Percentiles rank a stretch among this genome's conserved stretches.
Evolutionary conservation across 2,797 vertebrate genomes (phyloP).

Genomic region (Poeciliopsis turneri): DNA sequence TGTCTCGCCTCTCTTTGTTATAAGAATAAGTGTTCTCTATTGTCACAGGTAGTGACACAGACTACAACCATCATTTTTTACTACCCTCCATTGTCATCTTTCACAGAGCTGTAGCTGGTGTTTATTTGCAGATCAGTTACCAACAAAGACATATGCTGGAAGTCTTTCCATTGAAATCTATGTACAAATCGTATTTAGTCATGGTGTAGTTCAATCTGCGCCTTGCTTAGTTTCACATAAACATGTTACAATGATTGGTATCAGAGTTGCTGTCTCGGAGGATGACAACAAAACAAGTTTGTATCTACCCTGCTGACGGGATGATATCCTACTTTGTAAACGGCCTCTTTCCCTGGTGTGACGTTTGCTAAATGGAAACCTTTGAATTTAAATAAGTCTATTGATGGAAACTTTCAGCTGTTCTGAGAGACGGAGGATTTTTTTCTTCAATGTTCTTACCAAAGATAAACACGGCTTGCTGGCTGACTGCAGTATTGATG

Average conservation of each 20-base stretch:
- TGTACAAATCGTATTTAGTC: not conserved
- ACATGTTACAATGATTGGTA: slow-evolving; percentile 1
- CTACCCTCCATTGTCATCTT: not conserved
- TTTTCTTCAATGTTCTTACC: slow-evolving; percentile 2
- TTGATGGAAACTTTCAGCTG: slow-evolving; percentile 23
- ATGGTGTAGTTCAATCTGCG: not conserved
- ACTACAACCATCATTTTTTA: not conserved
- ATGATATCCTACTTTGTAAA: slow-evolving; percentile 14
- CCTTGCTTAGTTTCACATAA: slow-evolving; percentile 9
- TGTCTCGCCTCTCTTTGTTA: not conserved
- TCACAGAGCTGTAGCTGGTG: not conserved
- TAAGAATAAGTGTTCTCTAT: not conserved
- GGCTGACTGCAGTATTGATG: not conserved
- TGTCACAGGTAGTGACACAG: not conserved
- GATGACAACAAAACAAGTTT: slow-evolving; percentile 15
- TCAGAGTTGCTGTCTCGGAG: not conserved
- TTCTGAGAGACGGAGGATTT: slow-evolving; percentile 6
- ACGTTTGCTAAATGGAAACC: slow-evolving; percentile 36
- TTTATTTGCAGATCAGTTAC: not conserved
- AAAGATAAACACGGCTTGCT: slow-evolving; percentile 4
- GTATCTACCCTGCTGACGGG: slow-evolving; percentile 18
- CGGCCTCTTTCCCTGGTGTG: slow-evolving; percentile 25
- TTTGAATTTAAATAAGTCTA: not conserved
- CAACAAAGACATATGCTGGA: not conserved
- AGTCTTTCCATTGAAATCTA: not conserved